Conservation (phyloP, 2,888 invertebrate species). For the Scelioninae gen. 1 region DNA sequence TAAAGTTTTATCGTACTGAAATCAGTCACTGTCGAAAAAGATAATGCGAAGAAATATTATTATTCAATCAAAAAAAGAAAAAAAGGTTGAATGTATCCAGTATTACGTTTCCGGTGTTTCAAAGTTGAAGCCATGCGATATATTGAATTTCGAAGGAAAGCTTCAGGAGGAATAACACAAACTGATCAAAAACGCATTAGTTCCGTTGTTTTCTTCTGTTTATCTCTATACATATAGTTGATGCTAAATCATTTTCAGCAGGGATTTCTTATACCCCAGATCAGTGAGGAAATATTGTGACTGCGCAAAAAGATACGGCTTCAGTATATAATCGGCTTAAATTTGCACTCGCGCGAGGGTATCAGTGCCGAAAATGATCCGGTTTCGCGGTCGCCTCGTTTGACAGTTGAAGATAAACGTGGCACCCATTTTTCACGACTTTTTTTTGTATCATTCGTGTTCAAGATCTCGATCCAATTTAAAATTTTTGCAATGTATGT, state of each 20-base stretch:
- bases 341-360: conserved; percentile 15
- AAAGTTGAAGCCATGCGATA: conserved; percentile 11
- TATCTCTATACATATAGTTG: conserved; percentile 31
- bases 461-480: no score
- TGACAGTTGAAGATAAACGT: conserved; percentile 18
- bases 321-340: conserved; percentile 36
- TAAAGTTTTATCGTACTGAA: background rate
- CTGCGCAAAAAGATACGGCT: conserved; percentile 29
- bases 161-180: conserved; percentile 29
- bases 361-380: conserved; percentile 14
- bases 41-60: background rate
- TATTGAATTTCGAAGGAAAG: conserved; percentile 14
- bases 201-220: conserved; percentile 27
- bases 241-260: conserved; percentile 33
- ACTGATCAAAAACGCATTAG: conserved; percentile 44
- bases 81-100: background rate
- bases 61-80: background rate
- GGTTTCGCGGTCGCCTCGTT: background rate
- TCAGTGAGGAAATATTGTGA: conserved; percentile 22
- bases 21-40: background rate
- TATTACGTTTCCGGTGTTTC: conserved; percentile 11
- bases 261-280: conserved; percentile 20
- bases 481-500: background rate
- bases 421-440: background rate
- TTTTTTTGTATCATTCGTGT: no score